These are phyloP conservation scores for Leptosomus discolor DNA, from an alignment of 2,113 vertebrate genomes.

Conservation along the genomic window DNA sequence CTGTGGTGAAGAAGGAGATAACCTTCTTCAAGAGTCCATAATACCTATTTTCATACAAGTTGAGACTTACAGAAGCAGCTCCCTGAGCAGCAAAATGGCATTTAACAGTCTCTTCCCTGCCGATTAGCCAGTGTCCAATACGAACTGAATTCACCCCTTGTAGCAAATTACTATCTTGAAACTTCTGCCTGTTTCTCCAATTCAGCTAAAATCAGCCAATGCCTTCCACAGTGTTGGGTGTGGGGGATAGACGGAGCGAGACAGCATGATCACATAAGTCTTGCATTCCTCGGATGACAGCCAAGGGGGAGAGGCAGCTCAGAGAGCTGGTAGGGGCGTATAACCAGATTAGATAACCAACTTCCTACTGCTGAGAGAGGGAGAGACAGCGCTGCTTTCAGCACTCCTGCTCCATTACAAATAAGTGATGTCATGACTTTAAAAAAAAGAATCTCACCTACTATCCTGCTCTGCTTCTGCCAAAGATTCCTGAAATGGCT, in stretches of 20 bases:
- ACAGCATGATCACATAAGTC: background rate
- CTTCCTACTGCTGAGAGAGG: background rate
- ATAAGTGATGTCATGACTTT: background rate
- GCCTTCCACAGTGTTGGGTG: background rate
- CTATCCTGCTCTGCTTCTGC: background rate
- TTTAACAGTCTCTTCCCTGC: background rate
- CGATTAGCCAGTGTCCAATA: background rate
- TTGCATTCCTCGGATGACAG: background rate
- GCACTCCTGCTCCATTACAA: background rate
- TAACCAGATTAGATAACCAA: background rate
- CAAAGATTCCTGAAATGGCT: background rate
- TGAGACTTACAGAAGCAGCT: background rate
- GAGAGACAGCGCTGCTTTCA: background rate
- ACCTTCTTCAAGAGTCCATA: background rate
- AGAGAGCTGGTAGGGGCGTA: background rate
- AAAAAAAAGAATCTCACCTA: background rate
- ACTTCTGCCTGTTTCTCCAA: background rate
- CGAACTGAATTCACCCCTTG: background rate
- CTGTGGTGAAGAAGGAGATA: slow-evolving; percentile 16
- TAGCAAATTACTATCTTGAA: background rate
- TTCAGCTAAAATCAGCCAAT: background rate
- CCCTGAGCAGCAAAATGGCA: background rate
- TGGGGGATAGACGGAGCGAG: background rate
- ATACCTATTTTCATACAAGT: background rate
- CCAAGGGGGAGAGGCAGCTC: background rate